Evolutionary conservation across 2,797 vertebrate genomes (phyloP).

Genomic region (Pseudochaenichthys georgianus): DNA sequence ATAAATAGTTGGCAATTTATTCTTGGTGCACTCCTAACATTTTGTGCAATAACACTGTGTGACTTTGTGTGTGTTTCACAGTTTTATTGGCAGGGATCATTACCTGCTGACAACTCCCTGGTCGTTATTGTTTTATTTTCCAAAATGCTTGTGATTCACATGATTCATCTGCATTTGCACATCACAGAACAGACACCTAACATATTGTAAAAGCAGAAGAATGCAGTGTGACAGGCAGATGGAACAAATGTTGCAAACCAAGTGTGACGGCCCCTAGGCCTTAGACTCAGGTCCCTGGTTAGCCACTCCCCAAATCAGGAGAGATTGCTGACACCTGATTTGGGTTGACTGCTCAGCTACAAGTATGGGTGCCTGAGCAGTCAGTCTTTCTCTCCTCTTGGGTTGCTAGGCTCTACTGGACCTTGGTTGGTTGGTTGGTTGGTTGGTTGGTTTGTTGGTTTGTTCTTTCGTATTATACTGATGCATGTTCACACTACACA

Average conservation of each 20-base stretch:
- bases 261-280: too few relatives aligned
- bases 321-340: too few relatives aligned
- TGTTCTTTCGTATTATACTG: too few relatives aligned
- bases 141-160: conserved; percentile 50
- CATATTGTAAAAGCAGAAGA: conserved; percentile 5
- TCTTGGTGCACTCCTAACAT: conserved; percentile 72
- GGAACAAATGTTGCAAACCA: conserved; percentile 25
- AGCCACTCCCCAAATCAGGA: too few relatives aligned
- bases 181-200: conserved; percentile 15
- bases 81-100: conserved; percentile 73
- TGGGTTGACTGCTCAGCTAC: too few relatives aligned
- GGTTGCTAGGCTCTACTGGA: too few relatives aligned
- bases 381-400: too few relatives aligned
- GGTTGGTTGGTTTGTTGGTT: too few relatives aligned
- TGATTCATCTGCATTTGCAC: conserved; percentile 29
- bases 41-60: conserved; percentile 61
- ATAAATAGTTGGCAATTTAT: conserved; percentile 87
- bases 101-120: conserved; percentile 78
- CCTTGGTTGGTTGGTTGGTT: too few relatives aligned
- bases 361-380: too few relatives aligned
- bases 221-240: conserved; percentile 12
- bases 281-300: too few relatives aligned
- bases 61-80: conserved; percentile 63
- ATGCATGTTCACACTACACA: too few relatives aligned
- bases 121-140: conserved; percentile 65